Conservation (phyloP, 2,113 vertebrate genomes). For the Aptenodytes patagonicus region DNA sequence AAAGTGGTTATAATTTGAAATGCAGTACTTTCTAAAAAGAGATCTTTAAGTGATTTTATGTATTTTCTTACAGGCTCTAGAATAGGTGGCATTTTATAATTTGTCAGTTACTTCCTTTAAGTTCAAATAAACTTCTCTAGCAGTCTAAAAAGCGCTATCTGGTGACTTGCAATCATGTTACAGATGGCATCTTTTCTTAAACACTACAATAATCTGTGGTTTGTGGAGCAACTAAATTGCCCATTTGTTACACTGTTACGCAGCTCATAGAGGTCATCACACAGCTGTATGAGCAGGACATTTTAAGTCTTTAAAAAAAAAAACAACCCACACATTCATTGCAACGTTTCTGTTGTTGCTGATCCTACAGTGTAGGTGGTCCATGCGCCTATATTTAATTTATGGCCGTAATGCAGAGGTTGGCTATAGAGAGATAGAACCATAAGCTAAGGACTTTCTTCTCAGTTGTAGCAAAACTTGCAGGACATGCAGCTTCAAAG, state of each 20-base stretch:
- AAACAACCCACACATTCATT: not conserved
- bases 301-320: not conserved
- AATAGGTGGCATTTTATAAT: not conserved
- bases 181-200: conserved; percentile 13
- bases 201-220: not conserved
- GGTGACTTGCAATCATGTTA: not conserved
- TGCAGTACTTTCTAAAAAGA: not conserved
- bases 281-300: not conserved
- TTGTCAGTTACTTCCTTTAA: not conserved
- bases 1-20: not conserved
- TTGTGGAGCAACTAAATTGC: not conserved
- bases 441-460: not conserved
- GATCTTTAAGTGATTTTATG: not conserved
- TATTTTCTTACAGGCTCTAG: not conserved
- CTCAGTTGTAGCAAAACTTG: not conserved
- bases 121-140: not conserved
- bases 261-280: not conserved
- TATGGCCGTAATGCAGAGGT: not conserved
- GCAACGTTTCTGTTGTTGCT: not conserved
- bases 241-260: not conserved
- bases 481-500: not conserved
- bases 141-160: not conserved
- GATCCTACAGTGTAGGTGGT: not conserved
- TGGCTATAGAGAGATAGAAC: rapidly evolving
- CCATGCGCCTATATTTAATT: rapidly evolving